Base-by-base conservation (phyloP, 1,140 invertebrate species). In the Berghia stephanieae region DNA sequence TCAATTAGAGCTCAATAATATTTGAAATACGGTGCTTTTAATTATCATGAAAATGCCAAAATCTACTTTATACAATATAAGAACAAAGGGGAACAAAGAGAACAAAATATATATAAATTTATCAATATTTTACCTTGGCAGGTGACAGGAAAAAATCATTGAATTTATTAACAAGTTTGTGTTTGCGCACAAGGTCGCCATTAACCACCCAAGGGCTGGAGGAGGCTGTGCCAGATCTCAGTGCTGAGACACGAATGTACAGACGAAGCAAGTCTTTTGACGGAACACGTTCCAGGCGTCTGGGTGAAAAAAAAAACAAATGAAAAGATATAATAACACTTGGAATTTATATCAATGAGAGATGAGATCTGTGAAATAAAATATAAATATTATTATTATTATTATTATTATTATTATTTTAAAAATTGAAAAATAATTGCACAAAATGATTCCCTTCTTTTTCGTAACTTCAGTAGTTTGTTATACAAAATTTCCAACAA, bases 161-260 rank as follows among this genome's bases (percentile, higher is more conserved):
- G 84, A 87, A 85, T 78, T 89, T 89, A 82, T 78, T 87, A 8
- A 82, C 82, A 24, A 90, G 77, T 38, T 66, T 78, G 74, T 88
- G 84, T 75, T 89, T 86, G 43, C 86, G 87, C 13, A 89, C 88
- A 40, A 86, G 78, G 8, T 81, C 72, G 36, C 86, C 83, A 79
- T 89, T 84, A 3, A 90, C 89, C 24, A 89, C 82, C 88, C 88
- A 90, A 0, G 88, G 89, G 79, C 86, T 86, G 8, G 82, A 86
- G 18, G 81, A 69, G 38, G 80, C 80, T 16, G 78, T 79, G 10
- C 88, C 88, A 27, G 80, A 75, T 10, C 88, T 79, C 1, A 89
- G 49, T 6, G 88, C 84, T 70, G 86, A 78, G 13, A 86, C 80
- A 60, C 88, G 80, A 24, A 90, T 89, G 78, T 88, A 90, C 38